Conservation (phyloP, 2,797 vertebrate species). For the Gastrophryne carolinensis region DNA sequence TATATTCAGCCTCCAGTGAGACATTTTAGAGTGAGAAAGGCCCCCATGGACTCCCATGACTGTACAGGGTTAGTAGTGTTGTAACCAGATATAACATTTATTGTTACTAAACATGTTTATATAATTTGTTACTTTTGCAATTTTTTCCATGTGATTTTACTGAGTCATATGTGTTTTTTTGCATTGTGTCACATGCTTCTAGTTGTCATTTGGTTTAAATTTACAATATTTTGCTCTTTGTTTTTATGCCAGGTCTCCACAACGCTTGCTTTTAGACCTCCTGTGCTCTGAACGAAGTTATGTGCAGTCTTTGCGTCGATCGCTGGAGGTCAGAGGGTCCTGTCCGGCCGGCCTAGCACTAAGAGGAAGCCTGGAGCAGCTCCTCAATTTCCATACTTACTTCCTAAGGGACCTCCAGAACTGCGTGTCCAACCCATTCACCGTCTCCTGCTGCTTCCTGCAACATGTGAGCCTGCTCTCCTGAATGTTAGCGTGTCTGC, state of each 20-base stretch:
- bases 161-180: neutral
- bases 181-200: neutral
- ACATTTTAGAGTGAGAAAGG: too few relatives aligned
- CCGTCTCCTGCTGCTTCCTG: constrained; percentile 85
- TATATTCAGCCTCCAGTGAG: too few relatives aligned
- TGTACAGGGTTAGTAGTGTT: too few relatives aligned
- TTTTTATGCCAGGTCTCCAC: constrained; percentile 70
- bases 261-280: constrained; percentile 80
- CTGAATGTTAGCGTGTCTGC: neutral
- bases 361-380: constrained; percentile 73
- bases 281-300: constrained; percentile 84
- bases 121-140: too few relatives aligned
- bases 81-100: too few relatives aligned
- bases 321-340: constrained; percentile 61
- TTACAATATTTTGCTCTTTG: neutral
- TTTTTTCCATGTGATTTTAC: too few relatives aligned
- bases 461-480: constrained; percentile 74
- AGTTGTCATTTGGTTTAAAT: neutral
- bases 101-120: too few relatives aligned
- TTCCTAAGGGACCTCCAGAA: constrained; percentile 84
- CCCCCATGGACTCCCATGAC: too few relatives aligned
- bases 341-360: constrained; percentile 67
- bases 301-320: constrained; percentile 70
- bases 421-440: constrained; percentile 77
- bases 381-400: constrained; percentile 76